phyloP scores from a whole-genome alignment of 2,113 vertebrate genomes.

The Camelus bactrianus region DNA sequence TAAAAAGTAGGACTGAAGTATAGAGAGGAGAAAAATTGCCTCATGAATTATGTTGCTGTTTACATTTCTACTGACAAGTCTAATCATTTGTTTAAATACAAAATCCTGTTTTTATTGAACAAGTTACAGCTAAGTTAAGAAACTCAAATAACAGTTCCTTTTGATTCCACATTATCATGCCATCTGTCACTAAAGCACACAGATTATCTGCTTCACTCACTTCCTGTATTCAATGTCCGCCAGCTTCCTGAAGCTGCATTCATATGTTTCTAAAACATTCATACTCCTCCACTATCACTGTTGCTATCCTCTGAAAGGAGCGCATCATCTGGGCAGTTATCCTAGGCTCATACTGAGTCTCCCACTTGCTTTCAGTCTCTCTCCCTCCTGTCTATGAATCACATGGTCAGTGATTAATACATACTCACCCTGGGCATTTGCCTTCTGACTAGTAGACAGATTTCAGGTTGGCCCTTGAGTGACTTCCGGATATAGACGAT shows the following conservation, averaged over 20 bases:
- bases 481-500: background rate
- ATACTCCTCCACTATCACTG: background rate
- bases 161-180: conserved; percentile 11
- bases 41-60: background rate
- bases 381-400: background rate
- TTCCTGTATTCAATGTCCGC: background rate
- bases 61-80: conserved; percentile 39
- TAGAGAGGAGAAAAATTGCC: background rate
- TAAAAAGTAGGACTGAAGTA: background rate
- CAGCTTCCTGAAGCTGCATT: background rate
- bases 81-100: conserved; percentile 65
- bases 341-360: background rate
- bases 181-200: conserved; percentile 55
- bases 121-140: conserved; percentile 36
- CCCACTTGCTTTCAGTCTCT: background rate
- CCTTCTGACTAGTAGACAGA: background rate
- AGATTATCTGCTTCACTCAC: conserved; percentile 50
- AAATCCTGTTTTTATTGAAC: conserved; percentile 50
- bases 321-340: background rate
- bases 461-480: background rate
- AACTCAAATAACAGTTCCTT: conserved; percentile 40
- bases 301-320: background rate
- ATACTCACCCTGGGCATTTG: background rate
- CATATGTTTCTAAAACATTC: background rate
- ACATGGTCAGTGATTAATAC: background rate